Conservation (phyloP, 1,140 invertebrate species). For the Rhizoglyphus robini region DNA sequence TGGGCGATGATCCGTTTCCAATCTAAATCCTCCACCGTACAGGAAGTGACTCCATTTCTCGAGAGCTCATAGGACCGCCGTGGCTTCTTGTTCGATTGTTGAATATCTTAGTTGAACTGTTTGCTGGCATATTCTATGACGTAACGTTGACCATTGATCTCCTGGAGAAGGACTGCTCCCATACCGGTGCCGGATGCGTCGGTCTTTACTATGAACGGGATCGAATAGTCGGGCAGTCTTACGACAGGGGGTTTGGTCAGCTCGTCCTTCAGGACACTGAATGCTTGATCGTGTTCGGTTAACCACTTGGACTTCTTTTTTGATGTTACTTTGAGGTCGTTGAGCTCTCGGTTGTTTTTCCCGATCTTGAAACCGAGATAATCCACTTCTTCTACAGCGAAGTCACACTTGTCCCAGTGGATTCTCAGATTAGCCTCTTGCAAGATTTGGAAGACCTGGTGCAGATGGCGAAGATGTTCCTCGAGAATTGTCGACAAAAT, state of each 20-base stretch:
- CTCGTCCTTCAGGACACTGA: conserved; percentile 16
- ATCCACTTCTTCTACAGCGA: not conserved
- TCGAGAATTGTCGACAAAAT: not conserved
- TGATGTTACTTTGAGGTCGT: not conserved
- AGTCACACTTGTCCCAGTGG: not conserved
- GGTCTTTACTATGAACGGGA: not conserved
- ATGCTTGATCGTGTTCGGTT: conserved; percentile 4
- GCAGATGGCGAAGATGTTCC: not conserved
- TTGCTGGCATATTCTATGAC: too few species aligned
- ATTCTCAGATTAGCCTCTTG: not conserved
- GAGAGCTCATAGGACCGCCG: not conserved
- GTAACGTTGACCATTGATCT: not conserved
- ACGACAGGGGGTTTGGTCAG: too few species aligned
- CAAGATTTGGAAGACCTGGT: not conserved
- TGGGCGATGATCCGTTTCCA: too few species aligned
- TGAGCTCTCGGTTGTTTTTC: too few species aligned
- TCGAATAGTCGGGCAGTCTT: not conserved
- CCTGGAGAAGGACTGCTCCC: conserved; percentile 8
- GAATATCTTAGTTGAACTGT: too few species aligned
- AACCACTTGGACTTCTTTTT: conserved; percentile 4
- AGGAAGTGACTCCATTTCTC: not conserved
- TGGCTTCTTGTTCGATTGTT: not conserved
- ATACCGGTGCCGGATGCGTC: conserved; percentile 14
- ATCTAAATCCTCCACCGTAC: not conserved
- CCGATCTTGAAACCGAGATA: not conserved